These are phyloP conservation scores for Spodoptera picta DNA, from an alignment of 2,888 invertebrate genomes.

Conservation along the genomic window DNA sequence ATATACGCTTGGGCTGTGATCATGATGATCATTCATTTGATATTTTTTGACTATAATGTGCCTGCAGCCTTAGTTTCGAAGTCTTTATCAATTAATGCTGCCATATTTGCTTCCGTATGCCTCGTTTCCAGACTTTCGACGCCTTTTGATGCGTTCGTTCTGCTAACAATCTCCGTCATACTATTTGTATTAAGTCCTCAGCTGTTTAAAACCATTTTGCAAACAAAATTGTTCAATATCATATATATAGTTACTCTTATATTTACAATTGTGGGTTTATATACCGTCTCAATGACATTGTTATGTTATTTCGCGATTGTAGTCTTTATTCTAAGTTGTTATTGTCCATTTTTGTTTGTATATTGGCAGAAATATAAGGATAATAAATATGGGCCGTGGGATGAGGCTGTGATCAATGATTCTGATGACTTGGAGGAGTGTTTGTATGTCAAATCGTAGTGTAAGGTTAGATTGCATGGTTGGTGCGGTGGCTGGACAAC, in stretches of 20 bases:
- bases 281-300: slow-evolving; percentile 87
- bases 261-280: slow-evolving; percentile 86
- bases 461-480: no score
- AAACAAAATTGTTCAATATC: slow-evolving; percentile 87
- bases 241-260: slow-evolving; percentile 85
- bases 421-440: slow-evolving; percentile 86
- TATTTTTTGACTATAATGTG: slow-evolving; percentile 97
- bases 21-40: slow-evolving; percentile 95
- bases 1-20: slow-evolving; percentile 97
- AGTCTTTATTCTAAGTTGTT: slow-evolving; percentile 90
- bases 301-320: slow-evolving; percentile 89
- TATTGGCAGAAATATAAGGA: slow-evolving; percentile 94
- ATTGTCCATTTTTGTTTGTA: slow-evolving; percentile 93
- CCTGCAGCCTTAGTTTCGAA: slow-evolving; percentile 96
- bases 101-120: slow-evolving; percentile 98
- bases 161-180: slow-evolving; percentile 96
- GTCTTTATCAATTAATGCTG: slow-evolving; percentile 97
- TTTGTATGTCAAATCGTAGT: slow-evolving; percentile 47
- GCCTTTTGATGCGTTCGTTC: slow-evolving; percentile 95
- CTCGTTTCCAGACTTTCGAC: slow-evolving; percentile 96
- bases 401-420: slow-evolving; percentile 95
- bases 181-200: slow-evolving; percentile 97
- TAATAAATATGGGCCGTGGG: slow-evolving; percentile 99
- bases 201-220: slow-evolving; percentile 90
- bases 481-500: no score